phyloP scores from a whole-genome alignment of 2,888 invertebrate species.

The Xestia ashworthii region DNA sequence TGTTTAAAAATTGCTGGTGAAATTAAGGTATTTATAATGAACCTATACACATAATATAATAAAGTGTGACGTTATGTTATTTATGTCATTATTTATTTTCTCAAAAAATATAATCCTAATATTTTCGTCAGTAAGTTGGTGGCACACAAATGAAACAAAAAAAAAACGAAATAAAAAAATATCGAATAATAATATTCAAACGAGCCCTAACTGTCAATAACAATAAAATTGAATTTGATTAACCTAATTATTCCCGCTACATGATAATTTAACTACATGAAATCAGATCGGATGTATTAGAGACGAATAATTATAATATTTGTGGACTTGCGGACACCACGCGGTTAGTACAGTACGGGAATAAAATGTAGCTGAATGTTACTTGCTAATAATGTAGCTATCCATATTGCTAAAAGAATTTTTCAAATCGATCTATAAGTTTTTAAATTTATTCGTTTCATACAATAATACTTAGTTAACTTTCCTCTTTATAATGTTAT shows the following conservation, averaged over 20 bases:
- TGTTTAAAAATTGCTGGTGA: no score
- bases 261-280: neutral
- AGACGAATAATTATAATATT: neutral
- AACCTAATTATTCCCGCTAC: neutral
- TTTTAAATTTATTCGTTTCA: no score
- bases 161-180: neutral
- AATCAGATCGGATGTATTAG: neutral
- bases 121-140: neutral
- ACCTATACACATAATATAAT: neutral
- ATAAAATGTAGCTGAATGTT: no score
- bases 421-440: no score
- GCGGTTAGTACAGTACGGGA: no score
- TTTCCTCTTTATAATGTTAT: no score
- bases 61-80: neutral
- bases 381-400: no score
- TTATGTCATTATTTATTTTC: neutral
- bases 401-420: no score
- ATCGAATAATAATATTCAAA: neutral
- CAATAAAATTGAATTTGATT: constrained; percentile 4
- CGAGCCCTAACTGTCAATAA: neutral
- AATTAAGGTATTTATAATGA: neutral
- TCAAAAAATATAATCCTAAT: neutral
- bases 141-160: neutral
- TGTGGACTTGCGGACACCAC: no score
- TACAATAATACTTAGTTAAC: no score